Percentiles rank a stretch among this genome's conserved stretches.
Conservation (phyloP, 2,797 vertebrate species). For the Natrix natrix region DNA sequence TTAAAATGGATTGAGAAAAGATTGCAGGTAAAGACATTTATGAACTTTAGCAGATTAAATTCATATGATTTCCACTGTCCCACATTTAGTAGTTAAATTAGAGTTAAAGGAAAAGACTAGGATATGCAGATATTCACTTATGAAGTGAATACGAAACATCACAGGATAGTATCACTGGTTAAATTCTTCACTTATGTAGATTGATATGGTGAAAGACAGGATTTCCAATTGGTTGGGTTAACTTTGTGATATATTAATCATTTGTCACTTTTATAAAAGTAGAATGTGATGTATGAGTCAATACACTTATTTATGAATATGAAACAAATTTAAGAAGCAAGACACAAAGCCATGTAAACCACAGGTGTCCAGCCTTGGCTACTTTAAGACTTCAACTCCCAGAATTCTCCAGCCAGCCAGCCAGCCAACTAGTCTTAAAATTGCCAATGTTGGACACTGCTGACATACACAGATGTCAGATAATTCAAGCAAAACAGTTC, state of each 20-base stretch:
- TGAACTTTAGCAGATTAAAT: not conserved
- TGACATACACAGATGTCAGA: not conserved
- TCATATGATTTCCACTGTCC: not conserved
- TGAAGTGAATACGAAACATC: not conserved
- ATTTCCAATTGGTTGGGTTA: not conserved
- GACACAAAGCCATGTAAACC: not conserved
- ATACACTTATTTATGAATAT: not conserved
- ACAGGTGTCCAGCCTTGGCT: not conserved
- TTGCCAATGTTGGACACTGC: not conserved
- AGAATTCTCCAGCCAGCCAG: not conserved
- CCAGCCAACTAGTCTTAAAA: not conserved
- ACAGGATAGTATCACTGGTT: not conserved
- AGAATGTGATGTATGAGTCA: not conserved
- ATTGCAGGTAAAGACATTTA: not conserved
- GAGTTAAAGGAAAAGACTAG: not conserved
- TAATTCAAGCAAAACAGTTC: not conserved
- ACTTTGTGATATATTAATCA: not conserved
- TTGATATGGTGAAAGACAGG: not conserved
- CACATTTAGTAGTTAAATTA: not conserved
- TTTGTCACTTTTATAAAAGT: not conserved
- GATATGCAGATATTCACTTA: not conserved
- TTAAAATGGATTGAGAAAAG: not conserved
- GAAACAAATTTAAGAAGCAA: not conserved
- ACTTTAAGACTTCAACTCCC: not conserved
- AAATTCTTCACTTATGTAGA: not conserved